Base-by-base conservation (phyloP, 2,113 vertebrate genomes). In the Syrmaticus mikado region DNA sequence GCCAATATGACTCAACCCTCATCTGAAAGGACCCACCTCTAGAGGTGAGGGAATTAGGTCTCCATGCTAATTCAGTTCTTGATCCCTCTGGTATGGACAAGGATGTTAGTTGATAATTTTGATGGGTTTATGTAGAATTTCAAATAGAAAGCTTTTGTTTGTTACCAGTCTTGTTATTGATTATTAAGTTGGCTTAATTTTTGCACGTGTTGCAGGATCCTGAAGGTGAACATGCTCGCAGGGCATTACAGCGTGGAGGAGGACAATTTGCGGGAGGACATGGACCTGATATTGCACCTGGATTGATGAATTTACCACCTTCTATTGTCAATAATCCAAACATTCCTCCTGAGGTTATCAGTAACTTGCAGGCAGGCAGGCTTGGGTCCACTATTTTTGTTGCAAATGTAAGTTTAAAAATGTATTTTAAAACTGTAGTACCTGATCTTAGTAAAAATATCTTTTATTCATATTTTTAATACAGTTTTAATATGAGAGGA, bases 311-410 rank as follows among this genome's bases (percentile, higher is more conserved):
- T 97, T 91, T 99, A 48, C 99, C 99, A 8, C 98, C 98, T 68
- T 99, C 99, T 89, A 99, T 99, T 91, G 96, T 98, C 87, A 99
- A 99, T 98, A 99, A 99, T 96, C 99, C 99, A 72, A 99, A 99
- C 94, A 99, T 99, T 97, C 99, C 99, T 94, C 98, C 98, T 55
- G 99, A 99, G 34, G 98, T 99, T 95, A 98, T 99, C 95, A 98
- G 97, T 90, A 99, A 98, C 41, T 98, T 99, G 93, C 99, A 99
- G 97, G 98, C 98, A n/a, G 99, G 99, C 61, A 98, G 99, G 71
- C 98, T 99, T 61, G 99, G 99, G 52, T 98, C 98, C 88, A 99
- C 99, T 1, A 98, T 99, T 94, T 99, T 99, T 97, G 99, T 99
- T 81, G 99, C 99, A 89, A 99, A 99, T 95, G 99, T 99, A 96